These are phyloP conservation scores for Cyprinodon brontotheroides DNA, from an alignment of 2,113 vertebrate genomes.

Conservation along the genomic window DNA sequence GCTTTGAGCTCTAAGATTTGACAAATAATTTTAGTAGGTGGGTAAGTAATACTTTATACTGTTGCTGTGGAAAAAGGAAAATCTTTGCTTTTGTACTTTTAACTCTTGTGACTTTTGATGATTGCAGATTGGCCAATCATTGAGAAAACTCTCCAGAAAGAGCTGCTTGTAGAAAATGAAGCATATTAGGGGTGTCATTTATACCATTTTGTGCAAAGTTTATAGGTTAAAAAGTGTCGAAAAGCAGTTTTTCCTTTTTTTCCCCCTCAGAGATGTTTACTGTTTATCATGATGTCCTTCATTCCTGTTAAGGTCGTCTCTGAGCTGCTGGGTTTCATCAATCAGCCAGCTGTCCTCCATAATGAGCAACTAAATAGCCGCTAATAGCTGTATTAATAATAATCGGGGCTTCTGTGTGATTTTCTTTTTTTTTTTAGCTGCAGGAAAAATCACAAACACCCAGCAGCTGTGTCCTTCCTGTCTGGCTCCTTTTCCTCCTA, in stretches of 20 bases:
- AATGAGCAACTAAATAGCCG: conserved; percentile 9
- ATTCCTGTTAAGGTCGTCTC: background rate
- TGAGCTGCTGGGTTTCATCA: background rate
- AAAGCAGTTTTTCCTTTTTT: background rate
- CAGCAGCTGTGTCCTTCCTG: background rate
- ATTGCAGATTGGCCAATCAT: background rate
- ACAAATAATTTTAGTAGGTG: too few species aligned
- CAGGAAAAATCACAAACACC: background rate
- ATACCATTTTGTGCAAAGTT: background rate
- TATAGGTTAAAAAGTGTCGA: background rate
- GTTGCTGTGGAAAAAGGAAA: too few species aligned
- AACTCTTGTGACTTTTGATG: background rate
- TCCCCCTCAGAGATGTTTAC: background rate
- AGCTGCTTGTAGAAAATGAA: too few species aligned
- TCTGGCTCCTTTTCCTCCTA: background rate
- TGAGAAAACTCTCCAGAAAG: background rate
- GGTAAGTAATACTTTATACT: too few species aligned
- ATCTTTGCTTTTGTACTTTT: too few species aligned
- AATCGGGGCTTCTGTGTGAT: background rate
- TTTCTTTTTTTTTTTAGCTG: conserved; percentile 1
- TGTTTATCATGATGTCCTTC: background rate
- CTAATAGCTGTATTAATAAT: background rate
- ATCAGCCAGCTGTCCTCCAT: background rate
- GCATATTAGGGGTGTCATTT: too few species aligned
- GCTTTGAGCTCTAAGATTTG: too few species aligned